Evolutionary conservation across 2,888 invertebrate species (phyloP).

Genomic region (Drosophila parthenogenetica): DNA sequence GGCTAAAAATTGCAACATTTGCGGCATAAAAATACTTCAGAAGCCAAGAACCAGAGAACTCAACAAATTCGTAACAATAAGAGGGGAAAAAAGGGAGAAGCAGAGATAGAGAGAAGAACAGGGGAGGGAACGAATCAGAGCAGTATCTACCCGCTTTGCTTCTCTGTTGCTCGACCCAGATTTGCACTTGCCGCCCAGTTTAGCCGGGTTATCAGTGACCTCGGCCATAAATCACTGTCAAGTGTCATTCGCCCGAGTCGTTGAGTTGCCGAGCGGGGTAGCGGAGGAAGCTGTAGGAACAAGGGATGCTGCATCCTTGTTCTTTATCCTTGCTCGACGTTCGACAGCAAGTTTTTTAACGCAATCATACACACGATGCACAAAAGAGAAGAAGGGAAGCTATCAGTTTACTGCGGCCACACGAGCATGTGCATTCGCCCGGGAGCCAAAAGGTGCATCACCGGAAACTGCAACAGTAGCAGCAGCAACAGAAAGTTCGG

Average conservation of each 20-base stretch:
- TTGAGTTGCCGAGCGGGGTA: conserved; percentile 19
- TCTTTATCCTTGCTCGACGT: conserved; percentile 56
- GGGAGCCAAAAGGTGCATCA: conserved; percentile 71
- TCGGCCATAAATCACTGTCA: conserved; percentile 85
- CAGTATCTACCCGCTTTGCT: conserved; percentile 11
- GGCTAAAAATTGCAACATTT: conserved; percentile 79
- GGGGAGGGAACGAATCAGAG: conserved; percentile 36
- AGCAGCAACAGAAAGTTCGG: conserved; percentile 26
- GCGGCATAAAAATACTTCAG: conserved; percentile 71
- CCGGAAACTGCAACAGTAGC: conserved; percentile 62
- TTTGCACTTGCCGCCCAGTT: conserved; percentile 76
- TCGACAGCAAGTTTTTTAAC: conserved; percentile 65
- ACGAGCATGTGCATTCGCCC: conserved; percentile 61
- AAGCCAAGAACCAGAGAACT: conserved; percentile 33
- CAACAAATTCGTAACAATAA: conserved; percentile 62
- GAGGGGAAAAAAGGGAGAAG: neutral
- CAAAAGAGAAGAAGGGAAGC: conserved; percentile 22
- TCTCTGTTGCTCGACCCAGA: conserved; percentile 55
- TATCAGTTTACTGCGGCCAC: conserved; percentile 57
- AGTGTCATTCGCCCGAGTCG: conserved; percentile 82
- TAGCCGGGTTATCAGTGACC: conserved; percentile 81
- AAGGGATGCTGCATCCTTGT: conserved; percentile 57
- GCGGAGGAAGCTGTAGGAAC: conserved; percentile 28
- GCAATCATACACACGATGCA: conserved; percentile 36
- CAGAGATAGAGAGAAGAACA: neutral